Evolutionary conservation across 2,113 vertebrate genomes (phyloP).

Genomic region (Vanacampus margaritifer): DNA sequence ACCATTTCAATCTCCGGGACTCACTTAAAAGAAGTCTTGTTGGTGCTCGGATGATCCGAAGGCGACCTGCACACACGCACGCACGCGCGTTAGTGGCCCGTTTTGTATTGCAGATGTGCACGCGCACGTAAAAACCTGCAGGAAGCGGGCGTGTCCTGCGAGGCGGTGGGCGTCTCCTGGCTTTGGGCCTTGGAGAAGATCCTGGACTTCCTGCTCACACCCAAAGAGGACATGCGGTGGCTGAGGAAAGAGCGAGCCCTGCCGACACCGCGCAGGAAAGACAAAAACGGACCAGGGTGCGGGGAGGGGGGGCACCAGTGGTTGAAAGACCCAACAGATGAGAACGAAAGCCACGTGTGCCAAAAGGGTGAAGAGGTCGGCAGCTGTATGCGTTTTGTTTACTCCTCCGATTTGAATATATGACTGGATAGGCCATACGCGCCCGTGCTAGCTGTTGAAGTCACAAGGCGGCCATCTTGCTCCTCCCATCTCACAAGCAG

Average conservation of each 20-base stretch:
- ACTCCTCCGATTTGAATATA: no score
- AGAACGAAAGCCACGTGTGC: conserved; percentile 7
- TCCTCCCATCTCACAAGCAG: no score
- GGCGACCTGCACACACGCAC: conserved; percentile 59
- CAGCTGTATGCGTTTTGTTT: no score
- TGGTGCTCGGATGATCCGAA: conserved; percentile 46
- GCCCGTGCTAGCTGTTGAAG: no score
- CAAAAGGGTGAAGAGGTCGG: no score
- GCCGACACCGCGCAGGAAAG: not conserved
- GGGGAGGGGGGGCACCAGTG: not conserved
- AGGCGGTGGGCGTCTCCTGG: conserved; percentile 45
- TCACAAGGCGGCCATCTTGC: no score
- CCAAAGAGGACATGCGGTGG: conserved; percentile 72
- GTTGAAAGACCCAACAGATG: not conserved
- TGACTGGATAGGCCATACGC: no score
- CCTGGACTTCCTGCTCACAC: conserved; percentile 67
- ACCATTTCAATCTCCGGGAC: conserved; percentile 34
- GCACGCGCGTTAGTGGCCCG: not conserved
- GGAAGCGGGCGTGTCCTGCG: not conserved
- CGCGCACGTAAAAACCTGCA: conserved; percentile 61
- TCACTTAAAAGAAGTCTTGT: conserved; percentile 83
- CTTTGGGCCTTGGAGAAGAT: conserved; percentile 68
- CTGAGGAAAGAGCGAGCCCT: conserved; percentile 76
- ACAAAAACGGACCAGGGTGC: not conserved
- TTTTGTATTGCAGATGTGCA: not conserved